These are phyloP conservation scores for Metallyticus violacea DNA, from an alignment of 2,888 invertebrate species.

Conservation along the genomic window DNA sequence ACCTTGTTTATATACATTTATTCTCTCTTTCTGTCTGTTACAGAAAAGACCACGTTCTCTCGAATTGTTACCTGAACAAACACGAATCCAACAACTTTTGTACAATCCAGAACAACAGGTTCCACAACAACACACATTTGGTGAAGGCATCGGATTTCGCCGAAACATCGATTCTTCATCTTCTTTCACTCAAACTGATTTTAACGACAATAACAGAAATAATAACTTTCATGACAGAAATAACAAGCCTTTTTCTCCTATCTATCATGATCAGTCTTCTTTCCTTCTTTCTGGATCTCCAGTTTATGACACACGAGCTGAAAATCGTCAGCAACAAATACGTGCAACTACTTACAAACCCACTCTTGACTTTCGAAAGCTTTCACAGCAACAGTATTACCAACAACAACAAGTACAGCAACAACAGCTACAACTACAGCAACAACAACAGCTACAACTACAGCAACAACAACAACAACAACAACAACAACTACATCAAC, in stretches of 20 bases:
- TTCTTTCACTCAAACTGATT: not conserved
- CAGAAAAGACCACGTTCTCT: slow-evolving; percentile 37
- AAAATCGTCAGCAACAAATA: not conserved
- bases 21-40: slow-evolving; percentile 35
- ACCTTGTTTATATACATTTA: not conserved
- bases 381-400: slow-evolving; percentile 34
- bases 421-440: slow-evolving; percentile 40
- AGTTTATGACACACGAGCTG: not conserved
- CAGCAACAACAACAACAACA: slow-evolving; percentile 36
- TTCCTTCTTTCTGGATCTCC: not conserved
- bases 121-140: not conserved
- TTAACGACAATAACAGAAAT: not conserved
- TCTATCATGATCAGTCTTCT: slow-evolving; percentile 28
- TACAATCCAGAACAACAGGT: slow-evolving; percentile 10
- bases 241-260: slow-evolving; percentile 23
- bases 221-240: not conserved
- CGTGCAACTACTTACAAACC: slow-evolving; percentile 30
- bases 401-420: slow-evolving; percentile 37
- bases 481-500: not conserved
- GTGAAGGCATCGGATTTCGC: not conserved
- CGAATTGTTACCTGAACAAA: slow-evolving; percentile 28
- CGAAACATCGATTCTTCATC: not conserved
- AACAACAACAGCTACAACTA: slow-evolving; percentile 38
- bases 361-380: slow-evolving; percentile 15
- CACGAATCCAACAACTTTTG: slow-evolving; percentile 18